Evolutionary conservation across 2,888 invertebrate species (phyloP), one percentile per base, ranked within the genome.

Genomic region (Callimorpha dominula): DNA sequence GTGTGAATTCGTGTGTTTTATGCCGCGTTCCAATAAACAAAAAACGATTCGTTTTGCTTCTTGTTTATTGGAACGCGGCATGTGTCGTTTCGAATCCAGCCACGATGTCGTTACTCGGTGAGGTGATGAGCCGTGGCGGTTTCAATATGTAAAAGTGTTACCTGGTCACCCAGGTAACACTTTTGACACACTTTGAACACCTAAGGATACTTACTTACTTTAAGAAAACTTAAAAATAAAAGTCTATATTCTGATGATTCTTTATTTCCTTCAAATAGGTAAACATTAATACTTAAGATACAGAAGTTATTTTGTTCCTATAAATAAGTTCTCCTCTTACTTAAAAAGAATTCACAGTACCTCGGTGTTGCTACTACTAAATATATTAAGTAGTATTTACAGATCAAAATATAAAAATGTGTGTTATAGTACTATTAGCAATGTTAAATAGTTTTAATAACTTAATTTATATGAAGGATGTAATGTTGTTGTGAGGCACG

Each of bases 261-360:
- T 89, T 89, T 86, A 88, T 84, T 89, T 85, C 68, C 81, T 85
- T 85, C 84, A 70, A 80, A 67, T 77, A 86, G 76, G 81, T 83
- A 84, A 82, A 84, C 81, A 86, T 85, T 84, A 88, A 85, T 87
- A 80, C 82, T 82, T 82, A 85, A 79, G 78, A 85, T 81, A 85
- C 70, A 79, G 80, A 82, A 84, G 81, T 82, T 80, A 80, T 77
- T 81, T 73, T 84, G 82, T 85, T 87, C 84, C 79, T 86, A 86
- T 76, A 81, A 78, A 80, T 81, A 86, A 81, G 75, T 83, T 70
- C 79, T 63, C 74, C 72, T 72, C 78, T 76, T 77, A 31, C 73
- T 76, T 75, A 74, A 72, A 81, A 84, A 75, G 68, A 80, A 78
- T 82, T 84, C 78, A 77, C 76, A 81, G 76, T 77, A 81, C 70